These are phyloP conservation scores for Allygus modestus DNA, from an alignment of 2,888 invertebrate genomes.

Conservation along the genomic window DNA sequence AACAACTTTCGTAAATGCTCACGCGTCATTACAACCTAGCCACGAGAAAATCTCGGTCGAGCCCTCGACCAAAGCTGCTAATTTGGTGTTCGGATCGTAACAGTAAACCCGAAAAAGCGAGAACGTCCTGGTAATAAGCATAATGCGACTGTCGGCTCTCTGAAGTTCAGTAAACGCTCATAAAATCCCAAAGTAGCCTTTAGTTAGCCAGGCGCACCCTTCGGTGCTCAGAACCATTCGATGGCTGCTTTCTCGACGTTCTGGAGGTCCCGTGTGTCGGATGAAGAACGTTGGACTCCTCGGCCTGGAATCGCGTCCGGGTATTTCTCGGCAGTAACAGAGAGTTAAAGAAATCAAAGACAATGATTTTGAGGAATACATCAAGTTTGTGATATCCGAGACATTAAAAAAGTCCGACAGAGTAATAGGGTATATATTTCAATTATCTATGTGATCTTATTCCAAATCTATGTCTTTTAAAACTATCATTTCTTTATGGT, in stretches of 20 bases:
- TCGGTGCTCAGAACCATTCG: too few relatives aligned
- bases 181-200: constrained; percentile 15
- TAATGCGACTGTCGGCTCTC: constrained; percentile 18
- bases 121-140: constrained; percentile 38
- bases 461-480: too few relatives aligned
- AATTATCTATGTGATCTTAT: too few relatives aligned
- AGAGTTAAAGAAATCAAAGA: too few relatives aligned
- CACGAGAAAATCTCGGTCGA: not conserved
- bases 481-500: too few relatives aligned
- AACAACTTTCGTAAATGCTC: not conserved
- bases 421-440: too few relatives aligned
- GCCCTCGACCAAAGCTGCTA: not conserved
- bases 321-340: too few relatives aligned
- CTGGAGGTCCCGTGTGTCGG: too few relatives aligned
- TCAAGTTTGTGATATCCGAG: too few relatives aligned
- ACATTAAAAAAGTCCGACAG: too few relatives aligned
- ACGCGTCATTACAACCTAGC: not conserved
- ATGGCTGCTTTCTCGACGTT: not conserved
- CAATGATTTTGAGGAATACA: too few relatives aligned
- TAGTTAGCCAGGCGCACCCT: not conserved
- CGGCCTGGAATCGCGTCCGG: too few relatives aligned
- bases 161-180: constrained; percentile 38
- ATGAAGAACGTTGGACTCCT: not conserved
- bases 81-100: constrained; percentile 28
- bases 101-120: constrained; percentile 46